Percentiles rank a stretch among this genome's conserved stretches.
These are phyloP conservation scores for Polylopha cassiicola DNA, from an alignment of 2,888 invertebrate species.

Conservation along the genomic window DNA sequence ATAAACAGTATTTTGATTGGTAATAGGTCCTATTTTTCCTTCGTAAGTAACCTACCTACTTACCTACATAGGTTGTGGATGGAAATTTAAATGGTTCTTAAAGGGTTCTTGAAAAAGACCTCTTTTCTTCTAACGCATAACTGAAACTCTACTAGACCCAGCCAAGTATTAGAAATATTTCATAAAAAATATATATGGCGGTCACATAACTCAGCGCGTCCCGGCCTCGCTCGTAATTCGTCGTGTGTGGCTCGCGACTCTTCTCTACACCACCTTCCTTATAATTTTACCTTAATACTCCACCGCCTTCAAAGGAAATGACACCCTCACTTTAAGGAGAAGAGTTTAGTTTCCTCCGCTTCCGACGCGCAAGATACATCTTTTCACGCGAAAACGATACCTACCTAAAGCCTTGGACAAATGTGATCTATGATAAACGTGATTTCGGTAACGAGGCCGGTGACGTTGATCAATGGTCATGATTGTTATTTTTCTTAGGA, in stretches of 20 bases:
- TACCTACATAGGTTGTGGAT: too few species aligned
- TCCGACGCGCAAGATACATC: slow-evolving; percentile 28
- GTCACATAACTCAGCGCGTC: slow-evolving; percentile 65
- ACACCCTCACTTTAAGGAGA: slow-evolving; percentile 30
- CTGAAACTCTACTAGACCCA: slow-evolving; percentile 38
- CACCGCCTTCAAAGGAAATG: slow-evolving; percentile 31
- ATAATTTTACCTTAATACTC: slow-evolving; percentile 44
- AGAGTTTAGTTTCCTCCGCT: slow-evolving; percentile 33
- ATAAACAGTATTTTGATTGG: too few species aligned
- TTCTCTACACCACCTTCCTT: slow-evolving; percentile 47
- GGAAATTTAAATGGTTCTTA: too few species aligned
- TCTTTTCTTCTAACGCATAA: not conserved
- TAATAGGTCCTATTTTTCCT: too few species aligned
- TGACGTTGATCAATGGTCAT: slow-evolving; percentile 61
- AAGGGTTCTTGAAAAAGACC: too few species aligned
- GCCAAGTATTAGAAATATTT: slow-evolving; percentile 55
- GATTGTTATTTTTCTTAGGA: slow-evolving; percentile 63
- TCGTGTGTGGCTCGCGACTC: slow-evolving; percentile 74
- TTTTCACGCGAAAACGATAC: slow-evolving; percentile 33
- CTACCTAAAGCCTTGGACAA: slow-evolving; percentile 71
- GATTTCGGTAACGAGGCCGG: slow-evolving; percentile 71
- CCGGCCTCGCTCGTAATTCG: slow-evolving; percentile 67
- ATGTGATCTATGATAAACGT: slow-evolving; percentile 75
- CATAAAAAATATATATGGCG: slow-evolving; percentile 65
- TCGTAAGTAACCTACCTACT: too few species aligned